Conservation (phyloP, 2,888 invertebrate genomes). For the Ophion ellenae region DNA sequence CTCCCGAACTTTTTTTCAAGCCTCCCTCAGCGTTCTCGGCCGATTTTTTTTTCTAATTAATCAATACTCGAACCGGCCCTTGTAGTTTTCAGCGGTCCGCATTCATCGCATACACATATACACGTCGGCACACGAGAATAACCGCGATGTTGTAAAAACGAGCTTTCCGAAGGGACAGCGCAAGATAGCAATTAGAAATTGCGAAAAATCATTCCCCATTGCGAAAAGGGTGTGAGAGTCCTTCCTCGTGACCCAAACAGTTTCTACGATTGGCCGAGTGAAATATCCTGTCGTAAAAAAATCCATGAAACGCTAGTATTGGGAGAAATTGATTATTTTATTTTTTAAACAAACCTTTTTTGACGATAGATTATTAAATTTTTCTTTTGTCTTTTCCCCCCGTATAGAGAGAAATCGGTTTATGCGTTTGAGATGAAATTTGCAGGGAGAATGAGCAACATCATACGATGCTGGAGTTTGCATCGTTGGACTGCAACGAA, state of each 20-base stretch:
- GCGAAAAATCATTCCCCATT: background rate
- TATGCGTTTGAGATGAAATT: background rate
- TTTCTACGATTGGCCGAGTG: background rate
- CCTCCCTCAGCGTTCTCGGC: constrained; percentile 53
- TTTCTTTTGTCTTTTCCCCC: no score
- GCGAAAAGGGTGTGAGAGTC: background rate
- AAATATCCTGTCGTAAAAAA: no score
- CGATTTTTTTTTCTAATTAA: constrained; percentile 70
- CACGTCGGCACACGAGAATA: constrained; percentile 21
- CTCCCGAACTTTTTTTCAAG: constrained; percentile 64
- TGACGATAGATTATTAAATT: no score
- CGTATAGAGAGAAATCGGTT: background rate
- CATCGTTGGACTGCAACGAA: no score
- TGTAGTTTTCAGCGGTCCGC: constrained; percentile 37
- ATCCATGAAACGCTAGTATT: background rate
- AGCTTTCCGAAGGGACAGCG: background rate
- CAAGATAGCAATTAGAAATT: background rate
- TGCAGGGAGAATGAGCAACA: no score
- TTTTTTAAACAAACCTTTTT: background rate
- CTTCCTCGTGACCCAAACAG: background rate
- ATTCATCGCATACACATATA: background rate
- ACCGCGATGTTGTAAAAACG: constrained; percentile 16
- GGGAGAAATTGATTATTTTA: background rate
- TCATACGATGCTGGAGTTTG: no score
- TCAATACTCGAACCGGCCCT: constrained; percentile 70